Percentiles rank a stretch among this genome's conserved stretches.
phyloP scores from a whole-genome alignment of 64 coral and sea anemone species.

The Platygyra sinensis region DNA sequence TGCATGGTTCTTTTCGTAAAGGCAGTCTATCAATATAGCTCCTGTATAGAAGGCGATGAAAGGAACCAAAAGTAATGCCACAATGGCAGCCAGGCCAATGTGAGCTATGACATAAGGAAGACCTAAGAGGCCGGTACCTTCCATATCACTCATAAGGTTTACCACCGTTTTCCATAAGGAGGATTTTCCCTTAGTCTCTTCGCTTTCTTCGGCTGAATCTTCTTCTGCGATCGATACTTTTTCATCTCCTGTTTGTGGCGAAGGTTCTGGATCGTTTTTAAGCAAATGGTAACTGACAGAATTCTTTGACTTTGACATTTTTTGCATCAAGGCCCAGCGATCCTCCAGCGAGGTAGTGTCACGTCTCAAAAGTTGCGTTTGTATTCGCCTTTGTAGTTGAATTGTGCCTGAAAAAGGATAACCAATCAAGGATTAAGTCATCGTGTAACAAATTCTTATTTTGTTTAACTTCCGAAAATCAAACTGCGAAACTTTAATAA shows the following conservation, averaged over 20 bases:
- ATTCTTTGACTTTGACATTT: too few relatives aligned
- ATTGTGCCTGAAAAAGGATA: too few relatives aligned
- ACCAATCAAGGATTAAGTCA: too few relatives aligned
- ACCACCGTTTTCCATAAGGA: constrained; percentile 15
- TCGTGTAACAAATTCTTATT: too few relatives aligned
- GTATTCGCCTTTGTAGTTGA: too few relatives aligned
- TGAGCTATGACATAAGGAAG: constrained; percentile 35
- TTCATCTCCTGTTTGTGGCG: background rate
- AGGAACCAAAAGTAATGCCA: constrained; percentile 14
- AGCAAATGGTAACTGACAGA: background rate
- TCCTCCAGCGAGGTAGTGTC: too few relatives aligned
- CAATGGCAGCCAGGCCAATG: constrained; percentile 17
- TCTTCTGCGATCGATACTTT: background rate
- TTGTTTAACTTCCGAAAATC: too few relatives aligned
- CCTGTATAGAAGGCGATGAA: constrained; percentile 37
- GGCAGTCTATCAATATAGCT: constrained; percentile 42
- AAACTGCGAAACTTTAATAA: too few relatives aligned
- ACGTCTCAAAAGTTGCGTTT: too few relatives aligned
- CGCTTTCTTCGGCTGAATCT: background rate
- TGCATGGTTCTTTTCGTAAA: constrained; percentile 17
- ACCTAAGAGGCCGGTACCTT: constrained; percentile 39
- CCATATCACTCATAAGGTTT: constrained; percentile 39
- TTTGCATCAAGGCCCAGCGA: too few relatives aligned
- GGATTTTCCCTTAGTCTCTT: background rate
- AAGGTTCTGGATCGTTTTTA: background rate